These are phyloP conservation scores for Sparus aurata DNA, from an alignment of 2,797 vertebrate species.

Conservation along the genomic window DNA sequence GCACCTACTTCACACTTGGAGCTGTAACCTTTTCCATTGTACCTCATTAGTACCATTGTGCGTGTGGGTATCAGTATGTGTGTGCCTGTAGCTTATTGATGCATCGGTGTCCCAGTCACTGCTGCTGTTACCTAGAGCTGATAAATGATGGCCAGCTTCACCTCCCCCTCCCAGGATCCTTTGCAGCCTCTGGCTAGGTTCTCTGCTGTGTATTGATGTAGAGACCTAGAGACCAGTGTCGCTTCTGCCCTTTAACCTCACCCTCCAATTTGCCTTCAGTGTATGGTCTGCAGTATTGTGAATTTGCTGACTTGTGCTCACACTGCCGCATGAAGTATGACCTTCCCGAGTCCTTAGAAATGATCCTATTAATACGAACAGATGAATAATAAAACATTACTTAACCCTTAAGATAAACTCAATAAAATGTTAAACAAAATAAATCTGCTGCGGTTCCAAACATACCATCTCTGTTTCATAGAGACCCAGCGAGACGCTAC, in stretches of 20 bases:
- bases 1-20: constrained; percentile 39
- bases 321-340: constrained; percentile 16
- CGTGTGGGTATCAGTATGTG: constrained; percentile 48
- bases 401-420: constrained; percentile 23
- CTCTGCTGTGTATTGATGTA: constrained; percentile 60
- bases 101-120: constrained; percentile 60
- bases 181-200: constrained; percentile 59
- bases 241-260: constrained; percentile 54
- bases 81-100: constrained; percentile 64
- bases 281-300: constrained; percentile 10
- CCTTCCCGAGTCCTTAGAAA: constrained; percentile 41
- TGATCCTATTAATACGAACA: constrained; percentile 25
- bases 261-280: constrained; percentile 45
- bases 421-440: constrained; percentile 19
- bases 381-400: neutral
- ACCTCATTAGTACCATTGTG: constrained; percentile 71
- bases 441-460: constrained; percentile 39
- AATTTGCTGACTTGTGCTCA: constrained; percentile 22
- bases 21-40: constrained; percentile 73
- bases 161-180: constrained; percentile 43
- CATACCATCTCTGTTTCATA: constrained; percentile 41
- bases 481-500: constrained; percentile 27
- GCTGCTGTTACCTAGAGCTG: constrained; percentile 63
- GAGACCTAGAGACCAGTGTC: constrained; percentile 46
- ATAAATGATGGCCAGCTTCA: constrained; percentile 69